Conservation (phyloP, 1,140 invertebrate genomes). For the Hestina assimilis region DNA sequence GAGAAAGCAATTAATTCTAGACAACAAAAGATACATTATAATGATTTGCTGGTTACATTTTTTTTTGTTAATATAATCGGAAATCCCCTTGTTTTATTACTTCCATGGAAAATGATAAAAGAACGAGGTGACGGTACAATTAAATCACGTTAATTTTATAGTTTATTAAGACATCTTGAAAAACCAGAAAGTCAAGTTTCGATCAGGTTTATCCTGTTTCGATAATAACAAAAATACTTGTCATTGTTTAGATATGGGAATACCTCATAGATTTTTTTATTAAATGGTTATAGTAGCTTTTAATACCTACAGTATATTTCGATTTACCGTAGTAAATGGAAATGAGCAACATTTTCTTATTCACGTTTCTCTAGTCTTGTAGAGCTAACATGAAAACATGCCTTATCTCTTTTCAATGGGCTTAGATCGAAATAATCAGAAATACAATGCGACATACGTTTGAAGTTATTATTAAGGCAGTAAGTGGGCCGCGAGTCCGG, state of each 20-base stretch:
- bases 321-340: conserved; percentile 6
- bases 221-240: conserved; percentile 45
- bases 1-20: conserved; percentile 49
- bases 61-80: conserved; percentile 58
- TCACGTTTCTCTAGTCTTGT: conserved; percentile 33
- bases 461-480: conserved; percentile 73
- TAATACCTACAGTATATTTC: neutral
- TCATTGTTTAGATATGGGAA: conserved; percentile 41
- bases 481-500: conserved; percentile 61
- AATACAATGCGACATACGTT: conserved; percentile 74
- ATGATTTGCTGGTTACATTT: conserved; percentile 19
- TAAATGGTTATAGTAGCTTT: neutral
- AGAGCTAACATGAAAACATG: conserved; percentile 46
- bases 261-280: conserved; percentile 20
- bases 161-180: conserved; percentile 52
- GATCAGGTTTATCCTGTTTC: conserved; percentile 59
- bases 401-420: conserved; percentile 68
- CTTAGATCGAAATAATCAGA: conserved; percentile 73
- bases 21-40: conserved; percentile 48
- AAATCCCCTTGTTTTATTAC: conserved; percentile 63
- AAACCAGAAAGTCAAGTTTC: conserved; percentile 59
- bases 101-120: conserved; percentile 56
- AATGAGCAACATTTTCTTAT: conserved; percentile 32
- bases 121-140: conserved; percentile 42
- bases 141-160: conserved; percentile 48